phyloP scores from a whole-genome alignment of 1,140 invertebrate species.

The Neodiprion lecontei region DNA sequence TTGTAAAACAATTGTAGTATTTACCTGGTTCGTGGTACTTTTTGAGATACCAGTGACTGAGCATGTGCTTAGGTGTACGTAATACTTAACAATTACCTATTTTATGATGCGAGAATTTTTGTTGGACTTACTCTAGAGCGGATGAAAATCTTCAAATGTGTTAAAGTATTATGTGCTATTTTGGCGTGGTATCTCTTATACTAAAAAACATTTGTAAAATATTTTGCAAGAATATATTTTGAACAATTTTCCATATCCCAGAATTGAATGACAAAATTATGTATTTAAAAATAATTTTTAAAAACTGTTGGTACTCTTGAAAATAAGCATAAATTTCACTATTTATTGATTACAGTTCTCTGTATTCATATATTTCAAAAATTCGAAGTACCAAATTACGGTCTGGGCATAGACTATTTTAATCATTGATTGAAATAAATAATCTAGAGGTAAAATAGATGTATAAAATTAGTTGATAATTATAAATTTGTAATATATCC shows the following conservation, averaged over 20 bases:
- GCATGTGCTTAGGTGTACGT: not conserved
- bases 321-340: not conserved
- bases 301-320: not conserved
- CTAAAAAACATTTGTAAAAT: not conserved
- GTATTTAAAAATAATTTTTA: not conserved
- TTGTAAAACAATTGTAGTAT: slow-evolving; percentile 5
- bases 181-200: not conserved
- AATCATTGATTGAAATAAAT: not conserved
- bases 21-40: not conserved
- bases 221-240: not conserved
- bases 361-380: not conserved
- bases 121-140: not conserved
- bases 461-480: slow-evolving; percentile 1
- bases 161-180: not conserved
- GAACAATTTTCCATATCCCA: not conserved
- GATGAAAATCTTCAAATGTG: not conserved
- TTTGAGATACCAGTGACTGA: not conserved
- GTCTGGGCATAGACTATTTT: not conserved
- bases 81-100: too few species aligned
- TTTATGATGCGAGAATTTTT: not conserved
- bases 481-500: slow-evolving; percentile 6
- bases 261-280: not conserved
- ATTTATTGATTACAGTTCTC: not conserved
- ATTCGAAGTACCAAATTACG: not conserved
- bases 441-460: not conserved